Base-by-base conservation (phyloP, 2,888 invertebrate species). In the Trichopoda pennipes region DNA sequence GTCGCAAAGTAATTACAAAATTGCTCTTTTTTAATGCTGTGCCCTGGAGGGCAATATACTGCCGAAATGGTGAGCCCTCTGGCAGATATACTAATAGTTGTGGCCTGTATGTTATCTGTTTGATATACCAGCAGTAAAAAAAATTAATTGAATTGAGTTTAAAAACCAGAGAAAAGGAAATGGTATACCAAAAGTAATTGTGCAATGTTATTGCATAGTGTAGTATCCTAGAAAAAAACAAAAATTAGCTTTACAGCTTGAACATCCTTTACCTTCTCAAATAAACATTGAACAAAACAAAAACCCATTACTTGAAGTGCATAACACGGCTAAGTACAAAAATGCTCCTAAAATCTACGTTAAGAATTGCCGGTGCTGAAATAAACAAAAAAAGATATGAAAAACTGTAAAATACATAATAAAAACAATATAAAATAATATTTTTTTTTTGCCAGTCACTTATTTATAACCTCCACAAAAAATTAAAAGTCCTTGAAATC, bases 391-490 rank as follows among this genome's bases (percentile, higher is more conserved):
- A 28, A 28, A 28, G 2, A 51, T 19, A 14, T 32, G 21, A 32
- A 64, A 63, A 72, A 55, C 49, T 69, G 61, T 63, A 55, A 69
- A 77, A 55, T 35, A 58, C 21, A 66, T 51, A 47, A 58, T 66
- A 66, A 69, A 60, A 44, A 53, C 63, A 80, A 80, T 60, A 80
- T 60, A 76, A 81, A 80, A 81, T 38, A 68, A 80, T 70, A 81
- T 12, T 53, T 21, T 55, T 44, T 55, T 61, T 47, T 49, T 61
- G 35, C 16, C 1, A 23, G 17, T 56, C 42, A 47, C 21, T 69
- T 38, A 47, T 68, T 47, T 47, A 53, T 23, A 55, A 69, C 55
- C 23, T 16, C 10, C 61, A 69, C 32, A 69, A 44, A n/a, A 47
- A 17, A 76, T 21, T 61, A 35, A 35, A 69, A 56, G 56, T 32